Base-by-base conservation (phyloP, 2,888 invertebrate genomes). In the Noctua janthina region DNA sequence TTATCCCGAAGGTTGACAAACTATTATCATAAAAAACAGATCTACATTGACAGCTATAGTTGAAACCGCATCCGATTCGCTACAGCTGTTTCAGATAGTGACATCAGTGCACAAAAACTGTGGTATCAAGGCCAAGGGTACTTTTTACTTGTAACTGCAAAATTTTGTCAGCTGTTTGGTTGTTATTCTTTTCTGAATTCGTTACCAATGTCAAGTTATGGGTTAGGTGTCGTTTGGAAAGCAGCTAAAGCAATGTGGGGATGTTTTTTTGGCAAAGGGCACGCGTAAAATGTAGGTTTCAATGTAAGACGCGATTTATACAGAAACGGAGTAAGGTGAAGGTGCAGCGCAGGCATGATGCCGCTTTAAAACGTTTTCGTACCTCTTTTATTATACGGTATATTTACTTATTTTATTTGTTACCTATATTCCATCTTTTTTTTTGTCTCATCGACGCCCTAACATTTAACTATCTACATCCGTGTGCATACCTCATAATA, bases 81-180 rank as follows among this genome's bases (percentile, higher is more conserved):
- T 82, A 72, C 84, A 86, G 77, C 85, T 86, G 79, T 82, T 81
- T 80, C 70, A 70, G 78, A 84, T 35, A 69, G 59, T 86, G 82
- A 82, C 76, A 67, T 88, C 79, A 85, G 78, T 39, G 29, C 0
- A 62, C 56, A 84, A 86, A 85, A 87, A 87, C 76, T 39, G 17
- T 43, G 56, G 29, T 76, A 81, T 75, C 83, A 87, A 87, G 81
- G 87, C 72, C 83, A 83, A 73, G 74, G 72, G 76, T 68, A 76
- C 2, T 86, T 79, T 86, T 86, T 82, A 46, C 73, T 43, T 49
- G 39, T 20, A 43, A 39, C 43, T 74, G 56, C n/a, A 70, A 35
- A 66, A n/a, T 54, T 59, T 80, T 80, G 49, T 75, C 84, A 83
- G 80, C 84, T 79, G 79, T 71, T 74, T 51, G 20, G 1, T 49